phyloP scores from a whole-genome alignment of 1,140 invertebrate genomes.

The Drosophila bipectinata region DNA sequence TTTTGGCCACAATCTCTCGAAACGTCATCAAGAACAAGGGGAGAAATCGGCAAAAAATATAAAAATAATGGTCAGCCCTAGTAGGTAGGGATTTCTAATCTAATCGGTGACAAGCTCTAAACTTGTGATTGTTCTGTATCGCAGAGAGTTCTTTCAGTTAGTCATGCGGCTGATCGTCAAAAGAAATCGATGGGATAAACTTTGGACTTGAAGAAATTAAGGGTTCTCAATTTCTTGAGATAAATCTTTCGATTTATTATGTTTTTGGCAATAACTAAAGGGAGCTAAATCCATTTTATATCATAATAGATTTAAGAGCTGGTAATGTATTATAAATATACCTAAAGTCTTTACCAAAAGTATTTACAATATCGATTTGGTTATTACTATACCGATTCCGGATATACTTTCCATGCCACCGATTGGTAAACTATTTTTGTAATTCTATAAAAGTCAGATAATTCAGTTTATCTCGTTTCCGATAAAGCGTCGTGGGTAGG shows the following conservation, averaged over 20 bases:
- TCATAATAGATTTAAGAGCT: background rate
- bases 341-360: too few relatives aligned
- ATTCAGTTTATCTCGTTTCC: constrained; percentile 29
- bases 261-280: too few relatives aligned
- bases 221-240: too few relatives aligned
- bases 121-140: constrained; percentile 28
- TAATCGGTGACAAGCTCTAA: constrained; percentile 53
- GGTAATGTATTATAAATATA: too few relatives aligned
- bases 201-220: constrained; percentile 9
- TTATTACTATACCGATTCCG: background rate
- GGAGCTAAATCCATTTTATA: too few relatives aligned
- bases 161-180: constrained; percentile 16
- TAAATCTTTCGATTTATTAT: too few relatives aligned
- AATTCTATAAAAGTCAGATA: constrained; percentile 13
- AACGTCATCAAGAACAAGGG: constrained; percentile 33
- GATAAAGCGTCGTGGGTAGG: constrained; percentile 25
- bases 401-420: background rate
- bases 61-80: constrained; percentile 31
- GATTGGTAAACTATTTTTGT: constrained; percentile 22
- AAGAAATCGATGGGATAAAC: constrained; percentile 10
- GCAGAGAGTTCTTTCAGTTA: constrained; percentile 21
- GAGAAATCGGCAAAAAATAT: constrained; percentile 29
- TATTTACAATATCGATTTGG: background rate
- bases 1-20: constrained; percentile 18
- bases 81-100: constrained; percentile 52